Evolutionary conservation across 2,888 invertebrate species (phyloP).

Genomic region (Drosophila paranaensis): DNA sequence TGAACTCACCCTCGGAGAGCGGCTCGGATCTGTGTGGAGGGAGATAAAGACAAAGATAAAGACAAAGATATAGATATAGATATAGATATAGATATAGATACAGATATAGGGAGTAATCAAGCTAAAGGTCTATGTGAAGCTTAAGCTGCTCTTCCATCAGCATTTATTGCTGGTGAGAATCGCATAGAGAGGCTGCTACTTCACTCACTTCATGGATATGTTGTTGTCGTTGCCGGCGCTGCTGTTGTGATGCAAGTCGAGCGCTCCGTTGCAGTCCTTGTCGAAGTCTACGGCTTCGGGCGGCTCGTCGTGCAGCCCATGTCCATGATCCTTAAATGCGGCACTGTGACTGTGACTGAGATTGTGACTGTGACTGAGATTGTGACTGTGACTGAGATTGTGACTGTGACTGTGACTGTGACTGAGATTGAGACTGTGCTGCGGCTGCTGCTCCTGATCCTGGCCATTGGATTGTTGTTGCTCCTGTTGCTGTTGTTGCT

Average conservation of each 20-base stretch:
- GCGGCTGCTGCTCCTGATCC: constrained; percentile 29
- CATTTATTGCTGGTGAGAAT: neutral
- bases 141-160: neutral
- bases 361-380: constrained; percentile 31
- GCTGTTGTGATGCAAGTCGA: constrained; percentile 75
- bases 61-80: neutral
- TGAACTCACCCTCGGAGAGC: constrained; percentile 83
- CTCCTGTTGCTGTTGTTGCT: constrained; percentile 36
- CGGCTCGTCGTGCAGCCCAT: constrained; percentile 62
- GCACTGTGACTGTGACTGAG: constrained; percentile 43
- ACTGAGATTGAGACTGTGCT: constrained; percentile 17
- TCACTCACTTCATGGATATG: constrained; percentile 82
- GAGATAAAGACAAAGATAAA: neutral
- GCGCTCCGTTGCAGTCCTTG: constrained; percentile 80
- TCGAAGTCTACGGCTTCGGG: constrained; percentile 62
- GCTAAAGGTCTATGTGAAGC: too few species aligned
- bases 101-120: too few species aligned
- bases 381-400: constrained; percentile 36
- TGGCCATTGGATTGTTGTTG: constrained; percentile 25
- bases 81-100: too few species aligned
- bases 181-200: constrained; percentile 31
- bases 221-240: constrained; percentile 71
- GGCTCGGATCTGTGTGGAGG: constrained; percentile 79
- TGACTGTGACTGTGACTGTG: constrained; percentile 29
- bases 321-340: constrained; percentile 51